Percentiles rank a stretch among this genome's conserved stretches.
Conservation (phyloP, 2,113 vertebrate genomes). For the Holacanthus passer region DNA sequence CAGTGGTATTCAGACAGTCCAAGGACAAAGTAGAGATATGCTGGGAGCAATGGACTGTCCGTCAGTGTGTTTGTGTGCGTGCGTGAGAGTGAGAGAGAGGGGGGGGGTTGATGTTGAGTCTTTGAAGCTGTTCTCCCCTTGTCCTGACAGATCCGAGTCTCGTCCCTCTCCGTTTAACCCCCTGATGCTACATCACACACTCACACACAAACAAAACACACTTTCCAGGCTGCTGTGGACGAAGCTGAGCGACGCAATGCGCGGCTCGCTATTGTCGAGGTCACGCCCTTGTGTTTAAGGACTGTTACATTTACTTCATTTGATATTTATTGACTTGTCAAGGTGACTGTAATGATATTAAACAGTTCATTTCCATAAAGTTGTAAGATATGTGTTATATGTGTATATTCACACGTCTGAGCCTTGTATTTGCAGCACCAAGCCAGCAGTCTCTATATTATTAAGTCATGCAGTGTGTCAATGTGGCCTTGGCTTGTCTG, state of each 20-base stretch:
- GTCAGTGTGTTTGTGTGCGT: conserved; percentile 64
- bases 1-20: conserved; percentile 84
- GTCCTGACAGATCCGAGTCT: conserved; percentile 77
- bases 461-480: conserved; percentile 71
- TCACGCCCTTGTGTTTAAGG: conserved; percentile 65
- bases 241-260: conserved; percentile 48
- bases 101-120: conserved; percentile 66
- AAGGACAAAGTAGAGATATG: conserved; percentile 85
- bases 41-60: conserved; percentile 81
- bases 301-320: conserved; percentile 58
- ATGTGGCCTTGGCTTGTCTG: conserved; percentile 74
- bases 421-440: conserved; percentile 35
- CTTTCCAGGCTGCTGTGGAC: conserved; percentile 47
- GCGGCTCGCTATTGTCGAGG: conserved; percentile 58
- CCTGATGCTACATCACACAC: conserved; percentile 61
- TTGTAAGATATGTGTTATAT: conserved; percentile 46
- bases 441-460: conserved; percentile 59
- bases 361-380: conserved; percentile 67
- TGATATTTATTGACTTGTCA: conserved; percentile 75
- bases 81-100: conserved; percentile 6
- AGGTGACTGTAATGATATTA: conserved; percentile 65
- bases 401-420: conserved; percentile 40
- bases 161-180: conserved; percentile 70
- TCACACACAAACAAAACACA: conserved; percentile 53
- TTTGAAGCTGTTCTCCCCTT: conserved; percentile 74